Evolutionary conservation across 2,888 invertebrate genomes (phyloP), one percentile per base, ranked within the genome.

Genomic region (Blomia tropicalis): DNA sequence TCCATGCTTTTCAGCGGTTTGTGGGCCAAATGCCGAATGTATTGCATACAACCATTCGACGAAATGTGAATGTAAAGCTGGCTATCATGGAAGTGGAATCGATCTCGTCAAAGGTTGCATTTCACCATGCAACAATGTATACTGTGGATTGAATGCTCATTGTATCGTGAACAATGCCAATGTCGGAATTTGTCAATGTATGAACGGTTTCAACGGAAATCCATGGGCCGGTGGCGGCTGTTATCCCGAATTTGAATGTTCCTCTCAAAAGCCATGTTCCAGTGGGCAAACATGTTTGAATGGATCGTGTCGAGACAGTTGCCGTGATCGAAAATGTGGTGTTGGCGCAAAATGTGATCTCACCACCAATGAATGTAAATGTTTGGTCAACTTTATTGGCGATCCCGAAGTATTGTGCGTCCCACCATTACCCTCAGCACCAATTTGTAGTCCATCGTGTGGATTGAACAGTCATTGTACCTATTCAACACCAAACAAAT

Each of bases 361-460:
- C 69, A 77, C 79, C 60, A 83, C 82, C 31, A 88, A 87, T 66
- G 83, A 83, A 75, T 91, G 91, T 73, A 79, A 86, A 54, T 91
- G 91, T 71, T 83, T 88, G 72, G 82, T 85, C 17, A 85, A 84
- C 71, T 89, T 89, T 72, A 81, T 87, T 66, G 91, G 91, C 70
- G 87, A 90, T 73, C 88, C 90, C 1, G 85, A 88, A 71, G 76
- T 88, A 29, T 79, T 90, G 58, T 90, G 90, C 71, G 87, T 89
- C 83, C 89, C 90, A 71, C 62, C 74, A 85, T 85, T 89, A 30
- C 79, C 86, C 66, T 78, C 81, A 63, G 83, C 83, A 66, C 87
- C 90, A 11, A 76, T 78, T 58, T 91, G 90, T 73, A 78, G 80
- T 63, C 89, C 90, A n/a, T 73, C 71, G 30, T 91, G 91, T 72